Conservation (phyloP, 92 coral and sea anemone genomes). For the Actinostola sp. region DNA sequence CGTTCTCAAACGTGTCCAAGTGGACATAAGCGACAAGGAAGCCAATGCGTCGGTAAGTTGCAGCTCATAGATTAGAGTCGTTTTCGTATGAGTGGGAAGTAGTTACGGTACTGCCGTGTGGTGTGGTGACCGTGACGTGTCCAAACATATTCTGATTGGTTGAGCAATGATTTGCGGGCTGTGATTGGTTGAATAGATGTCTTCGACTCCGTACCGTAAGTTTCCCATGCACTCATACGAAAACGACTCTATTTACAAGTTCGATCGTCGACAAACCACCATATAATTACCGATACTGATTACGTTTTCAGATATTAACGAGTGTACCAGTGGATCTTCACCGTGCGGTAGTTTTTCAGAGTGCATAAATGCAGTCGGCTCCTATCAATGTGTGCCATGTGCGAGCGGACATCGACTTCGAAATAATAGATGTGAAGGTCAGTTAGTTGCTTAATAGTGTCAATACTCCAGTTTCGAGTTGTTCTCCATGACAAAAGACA, state of each 20-base stretch:
- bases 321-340: conserved; percentile 30
- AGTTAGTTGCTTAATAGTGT: conserved; percentile 1
- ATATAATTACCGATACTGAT: not conserved
- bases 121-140: no score
- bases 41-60: not conserved
- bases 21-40: not conserved
- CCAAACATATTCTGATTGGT: no score
- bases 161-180: no score
- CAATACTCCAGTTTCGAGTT: no score
- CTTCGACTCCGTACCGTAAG: no score
- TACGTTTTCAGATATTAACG: conserved; percentile 43
- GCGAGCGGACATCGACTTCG: conserved; percentile 24
- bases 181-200: no score
- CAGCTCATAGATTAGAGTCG: no score
- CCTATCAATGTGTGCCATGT: conserved; percentile 38
- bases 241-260: not conserved
- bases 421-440: conserved; percentile 29
- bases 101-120: no score
- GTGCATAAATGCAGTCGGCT: conserved; percentile 41
- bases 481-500: no score
- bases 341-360: conserved; percentile 19
- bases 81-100: no score
- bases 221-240: not conserved
- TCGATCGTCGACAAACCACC: not conserved
- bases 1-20: not conserved